Conservation (phyloP, 2,797 vertebrate species). For the Liasis olivaceus region DNA sequence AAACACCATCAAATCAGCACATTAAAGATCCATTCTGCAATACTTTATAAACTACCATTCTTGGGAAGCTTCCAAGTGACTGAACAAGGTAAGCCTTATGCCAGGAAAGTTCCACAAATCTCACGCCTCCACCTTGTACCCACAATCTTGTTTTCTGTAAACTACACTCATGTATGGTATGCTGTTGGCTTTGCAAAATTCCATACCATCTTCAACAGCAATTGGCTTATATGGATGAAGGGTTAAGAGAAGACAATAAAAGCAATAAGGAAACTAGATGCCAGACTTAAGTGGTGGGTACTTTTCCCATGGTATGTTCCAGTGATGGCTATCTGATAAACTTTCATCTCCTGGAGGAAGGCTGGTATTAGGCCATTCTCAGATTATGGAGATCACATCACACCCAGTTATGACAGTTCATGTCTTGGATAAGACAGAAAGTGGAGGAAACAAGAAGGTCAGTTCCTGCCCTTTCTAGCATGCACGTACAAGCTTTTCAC, state of each 20-base stretch:
- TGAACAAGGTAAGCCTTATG: background rate
- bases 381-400: background rate
- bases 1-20: background rate
- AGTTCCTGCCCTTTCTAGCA: background rate
- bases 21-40: background rate
- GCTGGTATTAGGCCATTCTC: background rate
- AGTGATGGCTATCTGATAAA: background rate
- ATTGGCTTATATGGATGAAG: background rate
- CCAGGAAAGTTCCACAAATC: background rate
- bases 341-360: background rate
- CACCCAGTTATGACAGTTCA: no score
- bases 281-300: background rate
- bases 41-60: background rate
- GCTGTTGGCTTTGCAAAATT: background rate
- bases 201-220: background rate
- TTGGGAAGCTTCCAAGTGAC: background rate
- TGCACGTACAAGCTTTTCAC: background rate
- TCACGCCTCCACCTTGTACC: background rate
- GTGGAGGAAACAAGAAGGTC: background rate
- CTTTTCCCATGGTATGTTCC: background rate
- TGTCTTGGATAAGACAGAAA: background rate
- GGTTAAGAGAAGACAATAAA: background rate
- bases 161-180: background rate
- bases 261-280: constrained; percentile 20
- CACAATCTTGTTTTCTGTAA: background rate